Evolutionary conservation across 1,140 invertebrate genomes (phyloP), one percentile per base, ranked within the genome.

Genomic region (Nasonia giraulti): DNA sequence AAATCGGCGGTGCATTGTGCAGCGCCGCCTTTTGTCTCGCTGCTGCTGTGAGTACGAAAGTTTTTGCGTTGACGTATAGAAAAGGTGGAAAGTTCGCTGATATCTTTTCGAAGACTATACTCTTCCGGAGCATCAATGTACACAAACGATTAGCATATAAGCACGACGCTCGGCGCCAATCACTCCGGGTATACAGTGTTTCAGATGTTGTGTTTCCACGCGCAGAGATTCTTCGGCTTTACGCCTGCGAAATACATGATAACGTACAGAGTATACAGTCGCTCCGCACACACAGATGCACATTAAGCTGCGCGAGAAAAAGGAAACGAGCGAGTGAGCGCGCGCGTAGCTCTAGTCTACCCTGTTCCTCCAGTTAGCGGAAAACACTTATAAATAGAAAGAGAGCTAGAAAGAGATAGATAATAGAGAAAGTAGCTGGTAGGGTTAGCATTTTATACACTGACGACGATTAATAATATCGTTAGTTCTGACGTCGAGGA

Each of bases 351-450:
- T 86, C 89, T 91, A 91, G 87, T 88, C 91, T 92, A 93, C 92
- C 92, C 92, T 93, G 92, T 93, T 90, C 90, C 89, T 92, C 92
- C 92, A 92, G 86, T 90, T 79, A 85, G 76, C 86, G 85, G 90
- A 90, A 90, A 89, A 92, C 89, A 89, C 89, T 88, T 80, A 90
- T 6, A 73, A 74, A 44, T 73, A 73, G 62, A 80, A n/a, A 20
- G 74, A 76, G 4, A 47, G 37, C 27, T 27, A 27, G 27, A 27
- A 27, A n/a, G 33, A 76, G 17, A 76, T 27, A 27, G 27, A 27
- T 1, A 86, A 86, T 84, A 87, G 88, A 66, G 78, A 69, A n/a
- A 69, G 33, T 44, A 20, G 44, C 20, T 0, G 23, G 11, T 20
- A 31, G 73, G 33, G 14, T 40, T 20, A 66, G 33, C 50, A 50